phyloP scores from a whole-genome alignment of 2,113 vertebrate species.

The Chinchilla lanigera region DNA sequence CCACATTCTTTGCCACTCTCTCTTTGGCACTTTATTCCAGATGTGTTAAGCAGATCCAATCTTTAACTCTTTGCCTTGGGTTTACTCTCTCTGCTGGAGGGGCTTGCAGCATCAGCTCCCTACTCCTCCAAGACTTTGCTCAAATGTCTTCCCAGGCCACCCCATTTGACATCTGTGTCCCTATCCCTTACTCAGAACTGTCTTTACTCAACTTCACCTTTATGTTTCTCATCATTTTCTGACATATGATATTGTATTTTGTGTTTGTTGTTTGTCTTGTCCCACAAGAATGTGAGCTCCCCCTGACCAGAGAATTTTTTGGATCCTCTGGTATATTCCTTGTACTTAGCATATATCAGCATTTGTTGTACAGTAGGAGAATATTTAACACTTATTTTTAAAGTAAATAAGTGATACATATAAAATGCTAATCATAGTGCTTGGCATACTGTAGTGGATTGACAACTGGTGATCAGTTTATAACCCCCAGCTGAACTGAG shows the following conservation, averaged over 20 bases:
- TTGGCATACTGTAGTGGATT: neutral
- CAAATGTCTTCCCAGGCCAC: neutral
- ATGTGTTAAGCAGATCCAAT: neutral
- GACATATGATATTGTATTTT: neutral
- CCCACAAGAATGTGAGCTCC: neutral
- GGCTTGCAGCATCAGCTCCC: neutral
- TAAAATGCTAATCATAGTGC: neutral
- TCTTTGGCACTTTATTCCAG: neutral
- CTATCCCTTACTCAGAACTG: no score
- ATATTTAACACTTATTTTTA: neutral
- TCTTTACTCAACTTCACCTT: neutral
- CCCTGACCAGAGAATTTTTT: neutral
- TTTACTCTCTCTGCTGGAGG: neutral
- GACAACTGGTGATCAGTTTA: no score
- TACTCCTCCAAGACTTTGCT: neutral
- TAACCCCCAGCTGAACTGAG: no score
- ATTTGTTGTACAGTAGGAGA: neutral
- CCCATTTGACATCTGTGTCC: neutral
- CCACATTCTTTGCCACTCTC: neutral
- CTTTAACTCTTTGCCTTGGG: neutral
- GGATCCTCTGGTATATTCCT: neutral
- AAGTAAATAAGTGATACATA: neutral
- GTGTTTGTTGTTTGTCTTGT: neutral
- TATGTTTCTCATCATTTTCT: neutral
- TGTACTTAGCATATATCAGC: neutral